Evolutionary conservation across 2,888 invertebrate species (phyloP).

Genomic region (Synergus japonicus): DNA sequence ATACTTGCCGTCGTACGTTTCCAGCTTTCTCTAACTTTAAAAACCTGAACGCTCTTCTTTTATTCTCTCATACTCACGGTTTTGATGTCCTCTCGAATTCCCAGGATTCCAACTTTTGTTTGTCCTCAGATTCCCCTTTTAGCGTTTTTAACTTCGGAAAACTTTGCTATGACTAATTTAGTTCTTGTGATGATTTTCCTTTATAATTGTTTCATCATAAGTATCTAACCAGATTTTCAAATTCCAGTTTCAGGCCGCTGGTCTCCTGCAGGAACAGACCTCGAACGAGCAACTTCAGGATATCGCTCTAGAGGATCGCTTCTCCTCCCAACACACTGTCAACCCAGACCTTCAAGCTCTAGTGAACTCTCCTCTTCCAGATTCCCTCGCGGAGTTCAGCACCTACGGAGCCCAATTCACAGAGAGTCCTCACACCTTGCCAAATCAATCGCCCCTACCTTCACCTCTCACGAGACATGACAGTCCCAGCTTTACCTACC

Average conservation of each 20-base stretch:
- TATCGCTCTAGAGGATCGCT: conserved; percentile 78
- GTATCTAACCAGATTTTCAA: not conserved
- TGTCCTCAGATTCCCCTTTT: conserved; percentile 8
- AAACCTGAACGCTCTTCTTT: conserved; percentile 21
- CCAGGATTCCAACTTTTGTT: conserved; percentile 9
- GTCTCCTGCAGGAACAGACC: conserved; percentile 74
- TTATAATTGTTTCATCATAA: too few species aligned
- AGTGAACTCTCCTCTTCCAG: conserved; percentile 87
- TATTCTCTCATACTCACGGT: conserved; percentile 7
- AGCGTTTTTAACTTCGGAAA: not conserved
- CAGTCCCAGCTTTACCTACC: conserved; percentile 89
- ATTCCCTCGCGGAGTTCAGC: conserved; percentile 89
- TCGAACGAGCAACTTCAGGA: conserved; percentile 76
- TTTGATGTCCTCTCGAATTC: conserved; percentile 5
- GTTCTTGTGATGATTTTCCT: not conserved
- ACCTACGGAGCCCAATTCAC: conserved; percentile 82
- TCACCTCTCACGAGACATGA: conserved; percentile 82
- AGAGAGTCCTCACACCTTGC: conserved; percentile 77
- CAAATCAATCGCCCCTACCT: conserved; percentile 82
- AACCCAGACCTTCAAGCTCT: conserved; percentile 88
- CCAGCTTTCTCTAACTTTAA: conserved; percentile 51
- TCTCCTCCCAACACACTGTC: conserved; percentile 79
- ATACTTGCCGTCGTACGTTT: conserved; percentile 55
- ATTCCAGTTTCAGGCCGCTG: conserved; percentile 74
- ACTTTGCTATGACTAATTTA: not conserved